Evolutionary conservation across 2,888 invertebrate species (phyloP), one percentile per base, ranked within the genome.

Genomic region (Pyrochroa serraticornis): DNA sequence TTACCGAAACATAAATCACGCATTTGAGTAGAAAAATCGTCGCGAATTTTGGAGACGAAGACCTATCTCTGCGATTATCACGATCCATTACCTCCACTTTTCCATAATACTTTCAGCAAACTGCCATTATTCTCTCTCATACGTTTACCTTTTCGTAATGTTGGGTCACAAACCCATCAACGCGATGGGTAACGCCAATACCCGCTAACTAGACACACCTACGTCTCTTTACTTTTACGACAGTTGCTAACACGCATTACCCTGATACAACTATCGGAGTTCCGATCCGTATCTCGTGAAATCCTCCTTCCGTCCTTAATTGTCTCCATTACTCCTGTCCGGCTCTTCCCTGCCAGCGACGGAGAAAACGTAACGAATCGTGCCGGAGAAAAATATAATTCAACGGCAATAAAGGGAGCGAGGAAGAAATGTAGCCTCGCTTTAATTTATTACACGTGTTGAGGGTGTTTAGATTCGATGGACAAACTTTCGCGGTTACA

Each of bases 11-110:
- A 22, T 22, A 22, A 22, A 22, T 22, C 22, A 22, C 22, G 5
- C 22, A 5, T 22, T 22, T 22, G 22, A 22, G 22, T 5, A 22
- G 5, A 22, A 22, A 22, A 22, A 22, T 22, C 5, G 22, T 47
- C 35, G 12, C 36, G 30, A 14, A 8, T 46, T 10, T 12, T 10
- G 8, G 9, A 39, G 41, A 38, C 31, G 41, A 52, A 52, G 52
- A 49, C 31, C 52, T 52, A 52, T 52, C 37, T 37, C 44, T 52
- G 52, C 57, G 55, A 65, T 65, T 65, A 65, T 64, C 54, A 58
- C 65, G 56, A 60, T 50, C 64, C 65, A 65, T 65, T 66, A 66
- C 66, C 58, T 61, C 66, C 62, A 61, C 54, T 56, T 49, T 49
- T 49, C 49, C 12, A n/a, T 44, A 56, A 49, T 56, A 49, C 49